Base-by-base conservation (phyloP, 2,113 vertebrate genomes). In the Zosterops lateralis region DNA sequence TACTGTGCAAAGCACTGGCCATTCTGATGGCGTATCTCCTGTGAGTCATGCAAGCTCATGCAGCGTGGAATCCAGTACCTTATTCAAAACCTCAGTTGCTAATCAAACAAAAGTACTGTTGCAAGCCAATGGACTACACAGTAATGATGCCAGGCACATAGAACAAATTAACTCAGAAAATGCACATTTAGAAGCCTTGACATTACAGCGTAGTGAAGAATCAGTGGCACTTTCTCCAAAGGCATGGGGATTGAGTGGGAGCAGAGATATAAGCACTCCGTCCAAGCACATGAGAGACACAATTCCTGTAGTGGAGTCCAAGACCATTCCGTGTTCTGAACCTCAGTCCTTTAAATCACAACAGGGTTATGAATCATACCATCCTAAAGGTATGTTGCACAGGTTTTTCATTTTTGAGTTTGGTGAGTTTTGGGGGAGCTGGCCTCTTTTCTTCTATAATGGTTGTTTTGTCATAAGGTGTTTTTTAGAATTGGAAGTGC, bases 361-460 rank as follows among this genome's bases (percentile, higher is more conserved):
- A 3, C 95, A 90, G 54, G 89, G 89, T 50, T 97, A 84, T 91
- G 97, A 98, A 82, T 64, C 75, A 56, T 96, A 94, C 70, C 11
- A 24, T 75, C 53, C 95, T 81, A 97, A 97, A 97, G 98, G 98
- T 98, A 97, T 2, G 92, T 88, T 29, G 32, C 3, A 0, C 16
- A 5, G 10, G 71, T 42, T 75, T 53, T n/a, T 57, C 1, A 1
- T 58, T 84, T 53, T 15, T 40, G 29, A 7, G 3, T 58, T 89
- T 78, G 29, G 4, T 60, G 10, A 7, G 2, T 26, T 68, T 58
- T 67, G 14, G 7, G 1, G 22, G 32, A 56, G 17, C 60, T 64
- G 6, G 14, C 9, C 11, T 47, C 1, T 7, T 19, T 61, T 87
- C 28, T 76, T 84, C 8, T 61, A 1, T 62, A 40, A 61, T 8